phyloP scores from a whole-genome alignment of 2,888 invertebrate species.

The Cataglyphis livida region DNA sequence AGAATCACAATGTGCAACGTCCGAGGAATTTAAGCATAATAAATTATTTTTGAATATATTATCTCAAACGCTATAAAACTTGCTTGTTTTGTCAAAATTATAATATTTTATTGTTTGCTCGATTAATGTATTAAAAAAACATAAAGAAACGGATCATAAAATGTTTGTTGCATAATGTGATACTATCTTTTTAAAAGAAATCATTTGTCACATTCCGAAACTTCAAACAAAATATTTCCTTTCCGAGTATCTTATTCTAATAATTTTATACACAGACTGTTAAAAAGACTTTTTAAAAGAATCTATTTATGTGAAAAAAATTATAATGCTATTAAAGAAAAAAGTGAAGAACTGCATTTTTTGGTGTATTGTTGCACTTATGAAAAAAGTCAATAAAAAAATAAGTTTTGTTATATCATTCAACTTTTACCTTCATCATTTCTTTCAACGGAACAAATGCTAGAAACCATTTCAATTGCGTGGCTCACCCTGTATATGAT shows the following conservation, averaged over 20 bases:
- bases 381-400: neutral
- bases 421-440: neutral
- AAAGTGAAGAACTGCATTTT: neutral
- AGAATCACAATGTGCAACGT: slow-evolving; percentile 48
- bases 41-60: slow-evolving; percentile 6
- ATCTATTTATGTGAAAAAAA: neutral
- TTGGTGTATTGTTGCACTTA: neutral
- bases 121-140: neutral
- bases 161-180: too few species aligned
- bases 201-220: too few species aligned
- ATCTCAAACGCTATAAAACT: slow-evolving; percentile 21
- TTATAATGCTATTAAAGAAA: neutral
- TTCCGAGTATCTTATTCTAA: too few species aligned
- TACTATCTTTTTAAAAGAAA: too few species aligned
- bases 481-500: neutral
- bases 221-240: too few species aligned
- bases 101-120: neutral
- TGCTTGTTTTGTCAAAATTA: neutral
- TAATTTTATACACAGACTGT: too few species aligned
- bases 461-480: neutral
- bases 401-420: neutral
- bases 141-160: too few species aligned
- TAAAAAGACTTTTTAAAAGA: too few species aligned
- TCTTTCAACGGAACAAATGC: neutral
- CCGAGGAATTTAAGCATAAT: slow-evolving; percentile 9